A percentile compares a stretch with the other conserved stretches of the same genome.
phyloP scores from a whole-genome alignment of 2,113 vertebrate species.

The Nothoprocta perdicaria region DNA sequence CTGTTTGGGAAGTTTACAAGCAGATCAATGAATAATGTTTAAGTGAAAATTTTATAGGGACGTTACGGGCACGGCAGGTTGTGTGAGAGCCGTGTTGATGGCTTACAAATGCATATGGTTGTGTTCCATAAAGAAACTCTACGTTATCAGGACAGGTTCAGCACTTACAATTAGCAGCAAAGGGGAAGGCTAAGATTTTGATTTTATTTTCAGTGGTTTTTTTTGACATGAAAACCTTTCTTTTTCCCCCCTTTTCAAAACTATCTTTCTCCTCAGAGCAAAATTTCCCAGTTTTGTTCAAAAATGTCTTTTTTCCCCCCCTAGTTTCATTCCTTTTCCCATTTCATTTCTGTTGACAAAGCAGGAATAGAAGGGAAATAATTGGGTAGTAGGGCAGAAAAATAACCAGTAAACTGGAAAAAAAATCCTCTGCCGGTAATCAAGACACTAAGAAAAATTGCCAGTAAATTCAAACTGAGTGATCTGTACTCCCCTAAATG shows the following conservation, averaged over 20 bases:
- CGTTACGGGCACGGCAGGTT: constrained; percentile 69
- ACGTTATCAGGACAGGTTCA: constrained; percentile 18
- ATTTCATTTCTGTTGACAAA: neutral
- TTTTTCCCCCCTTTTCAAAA: neutral
- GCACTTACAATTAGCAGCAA: neutral
- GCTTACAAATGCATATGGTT: neutral
- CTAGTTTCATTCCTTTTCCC: neutral
- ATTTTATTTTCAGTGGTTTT: neutral
- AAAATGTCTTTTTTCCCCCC: neutral
- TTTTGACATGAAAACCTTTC: neutral
- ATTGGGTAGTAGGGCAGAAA: neutral
- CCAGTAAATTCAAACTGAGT: neutral
- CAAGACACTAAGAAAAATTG: neutral
- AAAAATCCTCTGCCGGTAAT: neutral
- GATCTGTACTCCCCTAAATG: accelerated
- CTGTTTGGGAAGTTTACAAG: constrained; percentile 69
- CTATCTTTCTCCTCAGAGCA: neutral
- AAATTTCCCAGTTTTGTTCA: neutral
- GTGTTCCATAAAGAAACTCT: constrained; percentile 10
- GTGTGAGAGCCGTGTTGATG: constrained; percentile 37
- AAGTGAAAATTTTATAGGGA: constrained; percentile 72
- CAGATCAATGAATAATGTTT: constrained; percentile 63
- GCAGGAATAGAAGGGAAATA: neutral
- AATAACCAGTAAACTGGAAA: neutral
- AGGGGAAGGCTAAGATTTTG: neutral